Evolutionary conservation across 2,888 invertebrate species (phyloP), one percentile per base, ranked within the genome.

Genomic region (Euproctis similis): DNA sequence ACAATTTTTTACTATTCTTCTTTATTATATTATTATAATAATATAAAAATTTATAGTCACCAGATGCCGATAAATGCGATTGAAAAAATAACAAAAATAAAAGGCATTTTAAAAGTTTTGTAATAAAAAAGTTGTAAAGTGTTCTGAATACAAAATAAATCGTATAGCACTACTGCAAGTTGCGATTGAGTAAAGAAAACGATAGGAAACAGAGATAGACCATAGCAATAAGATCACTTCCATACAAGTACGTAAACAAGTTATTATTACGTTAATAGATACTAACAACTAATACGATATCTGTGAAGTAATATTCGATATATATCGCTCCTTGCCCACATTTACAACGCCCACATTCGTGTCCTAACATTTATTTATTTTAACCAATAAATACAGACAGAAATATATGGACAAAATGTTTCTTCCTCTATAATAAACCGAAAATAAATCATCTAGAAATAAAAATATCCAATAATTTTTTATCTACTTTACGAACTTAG

Each of bases 401-500:
- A 31, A 44, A 52, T 37, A 50, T 31, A n/a, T n/a, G n/a, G 26
- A 41, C 37, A 35, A 46, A 35, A 39, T 36, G 39, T 53, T 40
- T 31, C 39, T 42, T 33, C 45, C 49, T 60, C 45, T 14, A 14
- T 4, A 42, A 42, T 36, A 36, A 32, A 34, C 39, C 42, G 42
- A 44, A 30, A 46, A 44, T 48, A 39, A 40, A 50, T 46, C 42
- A 32, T 42, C 27, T 43, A 47, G 42, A 49, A 44, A 51, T 46
- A 57, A 59, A n/a, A 70, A 66, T 61, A 60, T 70, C 59, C 58
- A 45, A 51, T 44, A 59, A 59, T 57, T 58, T n/a, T 61, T 61
- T 40, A 54, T 52, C 45, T 60, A 46, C 39, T 45, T 52, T 46
- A 41, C 53, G 46, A 54, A 46, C 57, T 60, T 59, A 63, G 45